A percentile compares a stretch with the other conserved stretches of the same genome.
Conservation (phyloP, 2,113 vertebrate genomes). For the Climacteris rufus region DNA sequence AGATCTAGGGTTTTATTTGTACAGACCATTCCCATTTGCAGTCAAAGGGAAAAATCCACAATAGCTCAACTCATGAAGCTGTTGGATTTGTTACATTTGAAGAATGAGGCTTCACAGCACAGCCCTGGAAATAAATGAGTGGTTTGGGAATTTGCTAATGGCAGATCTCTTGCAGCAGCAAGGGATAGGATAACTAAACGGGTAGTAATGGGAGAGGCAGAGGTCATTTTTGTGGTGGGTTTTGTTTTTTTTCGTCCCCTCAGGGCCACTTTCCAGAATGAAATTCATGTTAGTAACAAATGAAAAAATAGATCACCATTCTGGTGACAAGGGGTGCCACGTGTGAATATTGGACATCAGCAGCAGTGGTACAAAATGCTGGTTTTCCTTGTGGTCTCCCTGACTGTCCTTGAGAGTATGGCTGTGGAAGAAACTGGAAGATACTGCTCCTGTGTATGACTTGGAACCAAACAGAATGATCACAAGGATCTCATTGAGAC, state of each 20-base stretch:
- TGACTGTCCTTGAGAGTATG: not conserved
- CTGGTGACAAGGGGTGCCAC: not conserved
- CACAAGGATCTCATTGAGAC: not conserved
- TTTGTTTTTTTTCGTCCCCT: not conserved
- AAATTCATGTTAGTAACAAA: not conserved
- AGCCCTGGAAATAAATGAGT: constrained; percentile 1
- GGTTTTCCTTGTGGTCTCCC: not conserved
- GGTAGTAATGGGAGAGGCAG: not conserved
- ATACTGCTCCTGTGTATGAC: not conserved
- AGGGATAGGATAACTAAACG: not conserved
- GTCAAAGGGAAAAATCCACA: constrained; percentile 14
- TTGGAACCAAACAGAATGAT: not conserved
- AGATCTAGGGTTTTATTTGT: constrained; percentile 13
- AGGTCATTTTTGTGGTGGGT: not conserved
- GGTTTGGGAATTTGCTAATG: constrained; percentile 15
- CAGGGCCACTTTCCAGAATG: not conserved
- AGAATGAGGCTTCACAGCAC: not conserved
- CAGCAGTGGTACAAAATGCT: not conserved
- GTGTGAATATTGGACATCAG: not conserved
- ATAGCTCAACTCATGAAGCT: constrained; percentile 18
- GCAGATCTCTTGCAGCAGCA: not conserved
- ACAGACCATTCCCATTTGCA: constrained; percentile 26
- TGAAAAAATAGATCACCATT: not conserved
- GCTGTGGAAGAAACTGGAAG: not conserved
- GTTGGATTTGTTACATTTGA: constrained; percentile 49